A percentile compares a stretch with the other conserved stretches of the same genome.
These are phyloP conservation scores for Sinella curviseta DNA, from an alignment of 1,140 invertebrate species.

Conservation along the genomic window DNA sequence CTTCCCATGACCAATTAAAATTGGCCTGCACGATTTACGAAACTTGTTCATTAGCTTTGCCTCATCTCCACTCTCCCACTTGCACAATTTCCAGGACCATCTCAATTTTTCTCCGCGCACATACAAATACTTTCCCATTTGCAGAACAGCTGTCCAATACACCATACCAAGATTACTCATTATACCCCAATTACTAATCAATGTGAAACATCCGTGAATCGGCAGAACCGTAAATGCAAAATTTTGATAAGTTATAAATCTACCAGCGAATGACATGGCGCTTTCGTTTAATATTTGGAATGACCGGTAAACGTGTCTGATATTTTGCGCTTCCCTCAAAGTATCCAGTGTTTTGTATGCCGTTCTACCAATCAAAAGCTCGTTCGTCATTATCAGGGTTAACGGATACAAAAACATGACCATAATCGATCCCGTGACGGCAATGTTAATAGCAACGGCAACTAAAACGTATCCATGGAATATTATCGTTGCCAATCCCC, in stretches of 20 bases:
- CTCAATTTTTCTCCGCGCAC: background rate
- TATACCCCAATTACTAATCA: background rate
- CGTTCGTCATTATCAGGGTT: too few species aligned
- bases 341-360: too few species aligned
- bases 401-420: too few species aligned
- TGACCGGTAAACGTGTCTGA: background rate
- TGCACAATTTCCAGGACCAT: background rate
- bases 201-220: background rate
- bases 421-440: too few species aligned
- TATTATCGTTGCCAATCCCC: too few species aligned
- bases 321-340: too few species aligned
- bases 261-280: background rate
- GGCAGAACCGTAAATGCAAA: background rate
- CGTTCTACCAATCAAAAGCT: too few species aligned
- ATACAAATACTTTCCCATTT: background rate
- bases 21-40: background rate
- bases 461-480: too few species aligned
- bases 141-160: background rate
- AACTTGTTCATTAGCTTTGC: background rate
- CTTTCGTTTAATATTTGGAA: background rate
- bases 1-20: background rate
- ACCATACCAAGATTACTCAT: background rate
- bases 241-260: background rate
- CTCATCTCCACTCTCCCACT: background rate
- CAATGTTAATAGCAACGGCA: too few species aligned